Conservation (phyloP, 2,888 invertebrate species). For the Erebia aethiops region DNA sequence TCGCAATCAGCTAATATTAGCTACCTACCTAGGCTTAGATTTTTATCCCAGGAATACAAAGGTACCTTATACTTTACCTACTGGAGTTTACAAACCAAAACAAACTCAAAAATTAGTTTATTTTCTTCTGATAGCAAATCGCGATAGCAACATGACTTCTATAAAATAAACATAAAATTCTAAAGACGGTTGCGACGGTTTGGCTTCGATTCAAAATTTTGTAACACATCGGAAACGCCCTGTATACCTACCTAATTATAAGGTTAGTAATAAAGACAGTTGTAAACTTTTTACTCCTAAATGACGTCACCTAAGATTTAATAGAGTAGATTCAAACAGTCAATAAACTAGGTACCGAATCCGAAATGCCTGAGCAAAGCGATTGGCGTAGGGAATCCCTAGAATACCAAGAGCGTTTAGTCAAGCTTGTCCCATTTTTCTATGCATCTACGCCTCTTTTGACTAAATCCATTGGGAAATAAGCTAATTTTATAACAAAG, state of each 20-base stretch:
- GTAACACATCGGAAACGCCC: conserved; percentile 10
- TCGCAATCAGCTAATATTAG: too few species aligned
- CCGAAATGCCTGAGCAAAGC: too few species aligned
- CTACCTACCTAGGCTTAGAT: too few species aligned
- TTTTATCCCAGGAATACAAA: too few species aligned
- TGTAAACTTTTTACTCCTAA: background rate
- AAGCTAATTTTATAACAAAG: conserved; percentile 1
- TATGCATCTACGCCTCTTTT: too few species aligned
- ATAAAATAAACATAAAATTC: background rate
- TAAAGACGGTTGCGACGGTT: conserved; percentile 2
- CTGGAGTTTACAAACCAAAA: background rate
- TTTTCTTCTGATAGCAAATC: background rate
- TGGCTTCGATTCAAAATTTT: conserved; percentile 12
- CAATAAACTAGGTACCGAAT: too few species aligned
- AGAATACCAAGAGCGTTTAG: too few species aligned
- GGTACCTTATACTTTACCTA: too few species aligned
- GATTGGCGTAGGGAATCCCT: too few species aligned
- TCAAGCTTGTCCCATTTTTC: too few species aligned
- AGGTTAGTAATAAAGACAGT: background rate
- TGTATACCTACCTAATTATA: background rate
- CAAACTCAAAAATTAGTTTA: background rate
- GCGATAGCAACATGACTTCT: background rate
- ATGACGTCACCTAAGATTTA: background rate
- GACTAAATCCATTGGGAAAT: too few species aligned
- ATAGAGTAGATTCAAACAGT: too few species aligned